These are phyloP conservation scores for Leucoraja ocellata DNA, from an alignment of 2,797 vertebrate species.

Conservation along the genomic window DNA sequence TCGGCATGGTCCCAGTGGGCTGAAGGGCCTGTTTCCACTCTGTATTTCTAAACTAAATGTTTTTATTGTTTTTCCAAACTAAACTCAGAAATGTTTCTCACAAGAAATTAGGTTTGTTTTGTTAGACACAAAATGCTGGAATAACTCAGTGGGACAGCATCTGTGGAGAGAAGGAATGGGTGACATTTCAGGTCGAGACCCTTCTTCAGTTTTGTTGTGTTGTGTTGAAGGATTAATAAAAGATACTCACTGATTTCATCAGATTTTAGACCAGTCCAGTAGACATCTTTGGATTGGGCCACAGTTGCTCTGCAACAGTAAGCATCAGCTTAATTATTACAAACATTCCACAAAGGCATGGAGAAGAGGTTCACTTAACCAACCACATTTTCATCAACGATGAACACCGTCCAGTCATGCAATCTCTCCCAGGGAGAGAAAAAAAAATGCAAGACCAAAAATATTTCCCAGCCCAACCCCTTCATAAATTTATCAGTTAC, in stretches of 20 bases:
- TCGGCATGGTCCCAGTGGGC: too few relatives aligned
- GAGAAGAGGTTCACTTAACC: background rate
- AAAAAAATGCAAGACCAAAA: background rate
- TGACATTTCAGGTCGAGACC: too few relatives aligned
- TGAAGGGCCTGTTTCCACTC: too few relatives aligned
- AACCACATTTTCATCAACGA: background rate
- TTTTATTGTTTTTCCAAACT: background rate
- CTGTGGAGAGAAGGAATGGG: too few relatives aligned
- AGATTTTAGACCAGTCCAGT: background rate
- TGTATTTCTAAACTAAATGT: too few relatives aligned
- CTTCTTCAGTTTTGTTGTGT: background rate
- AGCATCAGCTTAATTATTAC: background rate
- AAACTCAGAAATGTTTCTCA: too few relatives aligned
- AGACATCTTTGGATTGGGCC: background rate
- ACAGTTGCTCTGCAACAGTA: conserved; percentile 29
- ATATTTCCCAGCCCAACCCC: background rate
- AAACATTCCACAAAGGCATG: background rate
- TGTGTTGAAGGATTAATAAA: background rate
- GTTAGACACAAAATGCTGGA: too few relatives aligned
- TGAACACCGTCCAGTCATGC: background rate
- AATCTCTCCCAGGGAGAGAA: background rate
- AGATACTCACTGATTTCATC: background rate
- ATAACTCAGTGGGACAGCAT: too few relatives aligned
- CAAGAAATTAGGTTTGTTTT: background rate
- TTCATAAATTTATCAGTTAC: too few relatives aligned